Conservation (phyloP, 2,113 vertebrate genomes). For the Neodon shergylaensis region DNA sequence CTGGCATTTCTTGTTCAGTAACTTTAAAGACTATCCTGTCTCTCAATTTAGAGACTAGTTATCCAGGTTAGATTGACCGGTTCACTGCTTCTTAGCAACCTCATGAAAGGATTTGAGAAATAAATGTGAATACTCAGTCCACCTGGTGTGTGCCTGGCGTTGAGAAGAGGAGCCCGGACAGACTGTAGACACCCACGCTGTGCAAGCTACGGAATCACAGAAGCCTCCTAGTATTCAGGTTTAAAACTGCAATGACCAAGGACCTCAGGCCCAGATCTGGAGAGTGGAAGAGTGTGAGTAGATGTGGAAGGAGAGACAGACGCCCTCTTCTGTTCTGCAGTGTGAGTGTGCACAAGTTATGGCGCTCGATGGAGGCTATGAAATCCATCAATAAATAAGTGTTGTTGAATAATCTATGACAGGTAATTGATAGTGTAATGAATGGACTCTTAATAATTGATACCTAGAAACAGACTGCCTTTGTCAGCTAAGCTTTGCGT, state of each 20-base stretch:
- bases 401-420: slow-evolving; percentile 78
- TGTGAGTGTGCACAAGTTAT: slow-evolving; percentile 13
- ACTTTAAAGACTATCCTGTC: slow-evolving; percentile 58
- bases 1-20: slow-evolving; percentile 71
- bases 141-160: slow-evolving; percentile 10
- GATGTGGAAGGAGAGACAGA: not conserved
- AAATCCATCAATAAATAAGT: slow-evolving; percentile 71
- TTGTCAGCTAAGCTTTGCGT: slow-evolving; percentile 52
- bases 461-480: slow-evolving; percentile 56
- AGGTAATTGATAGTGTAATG: slow-evolving; percentile 73
- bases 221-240: slow-evolving; percentile 67
- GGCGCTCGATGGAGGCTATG: slow-evolving; percentile 33
- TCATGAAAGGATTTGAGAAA: slow-evolving; percentile 53
- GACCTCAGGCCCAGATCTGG: slow-evolving; percentile 64
- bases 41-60: slow-evolving; percentile 68
- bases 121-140: not conserved
- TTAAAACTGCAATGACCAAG: slow-evolving; percentile 39
- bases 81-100: slow-evolving; percentile 78
- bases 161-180: not conserved
- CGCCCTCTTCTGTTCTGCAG: not conserved
- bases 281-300: slow-evolving; percentile 11
- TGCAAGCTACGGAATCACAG: slow-evolving; percentile 56
- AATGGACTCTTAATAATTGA: slow-evolving; percentile 74
- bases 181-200: not conserved
- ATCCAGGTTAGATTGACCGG: slow-evolving; percentile 77